Evolutionary conservation across 2,113 vertebrate genomes (phyloP).

Genomic region (Festucalex cinctus): DNA sequence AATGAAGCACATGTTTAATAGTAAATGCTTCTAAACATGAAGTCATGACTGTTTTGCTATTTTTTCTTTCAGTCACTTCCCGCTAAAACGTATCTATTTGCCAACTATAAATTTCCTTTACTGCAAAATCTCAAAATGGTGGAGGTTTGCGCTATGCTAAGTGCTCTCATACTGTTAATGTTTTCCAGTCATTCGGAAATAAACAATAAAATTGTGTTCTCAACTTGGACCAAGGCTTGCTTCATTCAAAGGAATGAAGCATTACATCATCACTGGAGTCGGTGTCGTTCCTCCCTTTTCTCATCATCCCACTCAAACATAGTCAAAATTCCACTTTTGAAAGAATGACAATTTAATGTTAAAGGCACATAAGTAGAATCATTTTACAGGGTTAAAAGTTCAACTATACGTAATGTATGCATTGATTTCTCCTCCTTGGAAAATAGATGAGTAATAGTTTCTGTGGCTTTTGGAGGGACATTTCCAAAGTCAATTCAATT

Average conservation of each 20-base stretch:
- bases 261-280: constrained; percentile 48
- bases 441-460: background rate
- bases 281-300: constrained; percentile 34
- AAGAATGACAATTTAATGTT: background rate
- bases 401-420: background rate
- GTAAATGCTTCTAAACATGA: too few relatives aligned
- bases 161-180: background rate
- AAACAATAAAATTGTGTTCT: constrained; percentile 29
- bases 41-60: too few relatives aligned
- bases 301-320: constrained; percentile 19
- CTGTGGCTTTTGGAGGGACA: background rate
- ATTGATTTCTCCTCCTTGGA: background rate
- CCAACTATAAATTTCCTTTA: background rate
- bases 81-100: background rate
- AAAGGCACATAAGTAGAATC: background rate
- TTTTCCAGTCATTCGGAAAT: constrained; percentile 36
- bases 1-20: too few relatives aligned
- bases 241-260: constrained; percentile 52
- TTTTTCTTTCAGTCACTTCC: too few relatives aligned
- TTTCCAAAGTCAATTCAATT: background rate
- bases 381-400: background rate
- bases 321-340: constrained; percentile 5
- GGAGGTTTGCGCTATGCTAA: background rate
- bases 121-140: background rate
- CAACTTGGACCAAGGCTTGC: constrained; percentile 23